Evolutionary conservation across 2,888 invertebrate genomes (phyloP).

Genomic region (Dichetophora obliterata): DNA sequence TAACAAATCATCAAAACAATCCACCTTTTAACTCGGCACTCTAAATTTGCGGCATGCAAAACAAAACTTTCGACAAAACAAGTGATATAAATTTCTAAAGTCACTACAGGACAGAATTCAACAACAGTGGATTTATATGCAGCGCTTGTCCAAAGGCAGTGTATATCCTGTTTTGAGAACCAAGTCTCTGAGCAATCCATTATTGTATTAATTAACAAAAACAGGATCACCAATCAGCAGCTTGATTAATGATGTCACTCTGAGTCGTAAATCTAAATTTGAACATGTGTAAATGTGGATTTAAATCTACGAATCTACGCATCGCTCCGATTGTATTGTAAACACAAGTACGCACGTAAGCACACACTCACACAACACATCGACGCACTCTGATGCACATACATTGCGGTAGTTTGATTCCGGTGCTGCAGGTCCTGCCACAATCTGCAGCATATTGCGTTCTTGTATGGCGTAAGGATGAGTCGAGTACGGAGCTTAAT

Average conservation of each 20-base stretch:
- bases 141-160: constrained; percentile 10
- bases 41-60: constrained; percentile 12
- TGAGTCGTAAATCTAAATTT: constrained; percentile 70
- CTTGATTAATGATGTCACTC: constrained; percentile 71
- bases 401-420: constrained; percentile 1
- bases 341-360: constrained; percentile 12
- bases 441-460: constrained; percentile 27
- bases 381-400: not conserved
- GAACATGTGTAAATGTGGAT: constrained; percentile 65
- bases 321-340: constrained; percentile 19
- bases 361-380: constrained; percentile 23
- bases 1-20: constrained; percentile 60
- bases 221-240: constrained; percentile 71
- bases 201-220: constrained; percentile 71
- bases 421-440: constrained; percentile 21
- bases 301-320: constrained; percentile 60
- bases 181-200: constrained; percentile 62
- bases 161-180: constrained; percentile 14
- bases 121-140: constrained; percentile 22
- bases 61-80: constrained; percentile 15
- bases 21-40: constrained; percentile 54
- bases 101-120: constrained; percentile 7
- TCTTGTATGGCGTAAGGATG: constrained; percentile 9
- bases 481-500: constrained; percentile 15
- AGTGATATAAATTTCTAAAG: constrained; percentile 23